These are phyloP conservation scores for Formica selysi DNA, from an alignment of 1,140 invertebrate species.

Conservation along the genomic window DNA sequence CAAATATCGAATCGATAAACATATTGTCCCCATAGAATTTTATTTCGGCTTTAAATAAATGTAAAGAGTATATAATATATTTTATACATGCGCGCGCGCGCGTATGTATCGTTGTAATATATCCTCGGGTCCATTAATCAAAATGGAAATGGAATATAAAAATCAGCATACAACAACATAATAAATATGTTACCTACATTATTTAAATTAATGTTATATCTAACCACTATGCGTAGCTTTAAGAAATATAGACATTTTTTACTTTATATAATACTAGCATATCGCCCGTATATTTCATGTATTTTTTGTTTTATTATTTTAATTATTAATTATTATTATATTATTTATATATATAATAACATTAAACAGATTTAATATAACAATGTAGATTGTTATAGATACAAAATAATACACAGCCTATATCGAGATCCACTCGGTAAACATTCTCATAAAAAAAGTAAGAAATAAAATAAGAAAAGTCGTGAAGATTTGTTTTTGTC, in stretches of 20 bases:
- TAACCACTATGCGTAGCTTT: background rate
- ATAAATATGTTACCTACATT: constrained; percentile 11
- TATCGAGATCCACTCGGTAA: too few relatives aligned
- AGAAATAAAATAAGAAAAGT: too few relatives aligned
- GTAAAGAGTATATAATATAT: constrained; percentile 24
- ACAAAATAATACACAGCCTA: too few relatives aligned
- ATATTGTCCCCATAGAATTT: constrained; percentile 36
- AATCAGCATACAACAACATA: background rate
- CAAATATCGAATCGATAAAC: constrained; percentile 50
- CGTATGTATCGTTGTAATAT: background rate
- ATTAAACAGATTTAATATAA: too few relatives aligned
- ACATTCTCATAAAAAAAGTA: too few relatives aligned
- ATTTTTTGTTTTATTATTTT: too few relatives aligned
- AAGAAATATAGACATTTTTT: background rate
- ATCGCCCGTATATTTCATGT: too few relatives aligned
- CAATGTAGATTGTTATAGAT: too few relatives aligned
- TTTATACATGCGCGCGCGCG: background rate
- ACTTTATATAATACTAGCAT: background rate
- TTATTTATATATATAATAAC: too few relatives aligned
- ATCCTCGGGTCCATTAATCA: constrained; percentile 11
- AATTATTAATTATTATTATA: too few relatives aligned
- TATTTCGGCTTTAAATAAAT: constrained; percentile 55
- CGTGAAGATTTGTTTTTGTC: too few relatives aligned
- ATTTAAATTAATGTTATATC: constrained; percentile 14
- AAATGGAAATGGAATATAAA: constrained; percentile 3